Conservation (phyloP, 2,888 invertebrate species). For the Podabrus alpinus region DNA sequence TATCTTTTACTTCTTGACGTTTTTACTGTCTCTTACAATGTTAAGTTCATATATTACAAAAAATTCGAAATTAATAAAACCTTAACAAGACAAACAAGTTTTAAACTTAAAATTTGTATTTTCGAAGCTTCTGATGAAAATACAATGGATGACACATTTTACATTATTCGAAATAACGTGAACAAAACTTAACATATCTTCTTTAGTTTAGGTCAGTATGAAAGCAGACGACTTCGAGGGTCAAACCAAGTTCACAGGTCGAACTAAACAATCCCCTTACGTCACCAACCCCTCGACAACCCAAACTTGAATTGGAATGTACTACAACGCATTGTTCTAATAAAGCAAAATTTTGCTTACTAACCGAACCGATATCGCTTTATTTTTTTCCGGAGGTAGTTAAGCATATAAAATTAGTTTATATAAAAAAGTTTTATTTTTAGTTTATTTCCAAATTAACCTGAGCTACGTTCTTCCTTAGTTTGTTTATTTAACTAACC, state of each 20-base stretch:
- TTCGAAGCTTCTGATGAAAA: not conserved
- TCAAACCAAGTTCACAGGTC: constrained; percentile 28
- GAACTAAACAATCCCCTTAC: constrained; percentile 15
- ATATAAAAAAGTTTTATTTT: constrained; percentile 12
- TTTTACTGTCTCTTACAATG: not conserved
- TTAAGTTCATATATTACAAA: not conserved
- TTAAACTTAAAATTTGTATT: not conserved
- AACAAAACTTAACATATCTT: constrained; percentile 3
- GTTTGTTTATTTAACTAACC: constrained; percentile 9
- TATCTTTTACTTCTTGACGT: not conserved
- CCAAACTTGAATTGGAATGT: constrained; percentile 24
- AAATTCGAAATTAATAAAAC: not conserved
- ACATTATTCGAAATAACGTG: not conserved
- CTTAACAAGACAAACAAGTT: not conserved
- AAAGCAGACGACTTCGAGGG: constrained; percentile 20
- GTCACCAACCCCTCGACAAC: constrained; percentile 22
- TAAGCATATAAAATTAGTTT: constrained; percentile 2
- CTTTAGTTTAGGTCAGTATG: constrained; percentile 15
- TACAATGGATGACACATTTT: not conserved
- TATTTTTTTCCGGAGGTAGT: constrained; percentile 5
- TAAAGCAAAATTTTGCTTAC: not conserved
- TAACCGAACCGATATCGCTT: not conserved
- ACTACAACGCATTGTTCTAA: constrained; percentile 21
- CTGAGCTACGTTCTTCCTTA: constrained; percentile 14
- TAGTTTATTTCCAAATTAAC: constrained; percentile 18